Base-by-base conservation (phyloP, 1,140 invertebrate species). In the Amyelois transitella region DNA sequence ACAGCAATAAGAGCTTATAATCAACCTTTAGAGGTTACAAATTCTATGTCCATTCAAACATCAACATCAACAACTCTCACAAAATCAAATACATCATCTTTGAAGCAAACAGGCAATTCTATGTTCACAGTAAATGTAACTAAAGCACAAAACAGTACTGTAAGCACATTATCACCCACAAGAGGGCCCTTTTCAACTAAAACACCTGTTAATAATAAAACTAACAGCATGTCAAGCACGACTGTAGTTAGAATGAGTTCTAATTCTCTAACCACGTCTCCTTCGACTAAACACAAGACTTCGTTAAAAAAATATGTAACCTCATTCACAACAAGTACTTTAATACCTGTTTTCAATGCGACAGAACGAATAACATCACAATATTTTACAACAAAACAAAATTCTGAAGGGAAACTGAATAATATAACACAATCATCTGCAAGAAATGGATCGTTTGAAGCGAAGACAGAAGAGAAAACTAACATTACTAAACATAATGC, bases 141-240 rank as follows among this genome's bases (percentile, higher is more conserved):
- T 47, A 63, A 55, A 51, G 20, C 58, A 55, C 50, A 52, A 56
- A 20, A 55, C 18, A 58, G 44, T 25, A 55, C n/a, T n/a, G n/a
- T n/a, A n/a, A n/a, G n/a, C n/a, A n/a, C 58, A 51, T 59, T 50
- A 24, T 48, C 60, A 44, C 55, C 50, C 18, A 55, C 56, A 47
- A 66, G 53, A 64, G 51, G 64, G 56, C 38, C 25, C 45, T 51
- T 49, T 44, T 50, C 58, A 51, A 71, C 59, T 61, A 64, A 65
- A 53, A 59, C 57, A 48, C 45, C 62, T 68, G 49, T 47, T 60
- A 70, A 66, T 56, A 81, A 66, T 73, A 68, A 62, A 60, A 83
- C 83, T 86, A 86, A 86, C 73, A 82, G 83, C 83, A 86, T 85
- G 82, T 32, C 58, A 57, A 74, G 64, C 67, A 75, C 69, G 62